Percentiles rank a stretch among this genome's conserved stretches.
phyloP scores from a whole-genome alignment of 2,113 vertebrate species.

The Phycodurus eques region DNA sequence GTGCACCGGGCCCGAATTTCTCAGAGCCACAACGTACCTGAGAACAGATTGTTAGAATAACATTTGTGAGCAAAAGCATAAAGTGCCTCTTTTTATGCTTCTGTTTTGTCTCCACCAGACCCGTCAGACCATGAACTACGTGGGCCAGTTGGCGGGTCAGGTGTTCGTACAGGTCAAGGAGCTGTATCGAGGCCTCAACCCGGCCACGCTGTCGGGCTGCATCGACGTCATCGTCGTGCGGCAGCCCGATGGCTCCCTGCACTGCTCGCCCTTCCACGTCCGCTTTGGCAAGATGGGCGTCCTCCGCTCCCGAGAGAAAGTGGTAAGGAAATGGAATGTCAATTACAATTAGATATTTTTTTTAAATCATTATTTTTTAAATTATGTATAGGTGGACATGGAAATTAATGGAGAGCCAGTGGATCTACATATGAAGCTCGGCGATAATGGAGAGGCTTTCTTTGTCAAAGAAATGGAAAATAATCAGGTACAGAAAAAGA shows the following conservation, averaged over 20 bases:
- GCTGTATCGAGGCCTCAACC: slow-evolving; percentile 92
- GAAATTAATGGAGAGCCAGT: slow-evolving; percentile 83
- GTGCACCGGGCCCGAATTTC: too few relatives aligned
- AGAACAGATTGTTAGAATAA: slow-evolving; percentile 12
- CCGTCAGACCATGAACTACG: slow-evolving; percentile 95
- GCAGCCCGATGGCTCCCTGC: slow-evolving; percentile 88
- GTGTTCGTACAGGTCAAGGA: slow-evolving; percentile 98
- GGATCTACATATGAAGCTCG: slow-evolving; percentile 93
- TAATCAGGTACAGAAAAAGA: slow-evolving; percentile 75
- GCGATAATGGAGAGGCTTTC: slow-evolving; percentile 95
- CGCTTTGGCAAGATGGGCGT: slow-evolving; percentile 98
- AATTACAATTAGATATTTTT: not conserved
- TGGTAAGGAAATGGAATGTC: slow-evolving; percentile 63
- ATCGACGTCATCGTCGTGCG: slow-evolving; percentile 93
- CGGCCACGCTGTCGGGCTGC: slow-evolving; percentile 90
- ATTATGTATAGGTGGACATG: slow-evolving; percentile 82
- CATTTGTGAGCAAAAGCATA: not conserved
- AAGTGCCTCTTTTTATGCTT: not conserved
- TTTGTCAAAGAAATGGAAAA: slow-evolving; percentile 89
- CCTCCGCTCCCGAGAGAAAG: slow-evolving; percentile 91
- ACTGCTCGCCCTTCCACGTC: slow-evolving; percentile 95
- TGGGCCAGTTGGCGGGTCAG: slow-evolving; percentile 93
- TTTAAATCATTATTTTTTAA: too few relatives aligned
- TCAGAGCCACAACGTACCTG: not conserved
- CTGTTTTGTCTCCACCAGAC: slow-evolving; percentile 27